A percentile compares a stretch with the other conserved stretches of the same genome.
Conservation (phyloP, 2,888 invertebrate genomes). For the Invenusta paracnida region DNA sequence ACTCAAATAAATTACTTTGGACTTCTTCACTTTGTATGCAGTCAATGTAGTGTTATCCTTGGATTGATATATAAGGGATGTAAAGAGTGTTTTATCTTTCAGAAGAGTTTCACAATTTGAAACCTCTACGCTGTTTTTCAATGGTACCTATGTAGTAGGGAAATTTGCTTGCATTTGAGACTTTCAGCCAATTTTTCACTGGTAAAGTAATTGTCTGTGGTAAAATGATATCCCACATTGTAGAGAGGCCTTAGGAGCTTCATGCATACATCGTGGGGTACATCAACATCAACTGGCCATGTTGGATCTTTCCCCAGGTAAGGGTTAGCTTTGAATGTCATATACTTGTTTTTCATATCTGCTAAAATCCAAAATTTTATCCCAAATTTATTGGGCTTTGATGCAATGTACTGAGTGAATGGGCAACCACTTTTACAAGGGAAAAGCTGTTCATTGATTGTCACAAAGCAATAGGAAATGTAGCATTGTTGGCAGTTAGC, state of each 20-base stretch:
- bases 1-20: conserved; percentile 31
- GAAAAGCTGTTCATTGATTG: conserved; percentile 28
- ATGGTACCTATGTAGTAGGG: conserved; percentile 25
- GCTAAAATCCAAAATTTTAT: neutral
- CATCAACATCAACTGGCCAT: neutral
- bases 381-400: conserved; percentile 19
- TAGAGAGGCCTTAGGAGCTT: neutral
- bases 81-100: neutral
- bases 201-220: conserved; percentile 21
- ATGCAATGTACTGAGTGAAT: conserved; percentile 11
- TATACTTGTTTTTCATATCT: conserved; percentile 10
- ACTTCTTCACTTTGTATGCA: conserved; percentile 20
- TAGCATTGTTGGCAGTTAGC: conserved; percentile 11
- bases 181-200: neutral
- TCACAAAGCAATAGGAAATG: neutral
- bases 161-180: conserved; percentile 25
- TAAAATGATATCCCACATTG: conserved; percentile 33
- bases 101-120: conserved; percentile 22
- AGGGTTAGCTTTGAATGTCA: conserved; percentile 28
- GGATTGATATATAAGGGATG: neutral
- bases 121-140: neutral
- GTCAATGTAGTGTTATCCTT: conserved; percentile 20
- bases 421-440: conserved; percentile 11
- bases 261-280: conserved; percentile 1
- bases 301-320: conserved; percentile 37